These are phyloP conservation scores for Danio albolineatus DNA, from an alignment of 2,797 vertebrate genomes.

Conservation along the genomic window DNA sequence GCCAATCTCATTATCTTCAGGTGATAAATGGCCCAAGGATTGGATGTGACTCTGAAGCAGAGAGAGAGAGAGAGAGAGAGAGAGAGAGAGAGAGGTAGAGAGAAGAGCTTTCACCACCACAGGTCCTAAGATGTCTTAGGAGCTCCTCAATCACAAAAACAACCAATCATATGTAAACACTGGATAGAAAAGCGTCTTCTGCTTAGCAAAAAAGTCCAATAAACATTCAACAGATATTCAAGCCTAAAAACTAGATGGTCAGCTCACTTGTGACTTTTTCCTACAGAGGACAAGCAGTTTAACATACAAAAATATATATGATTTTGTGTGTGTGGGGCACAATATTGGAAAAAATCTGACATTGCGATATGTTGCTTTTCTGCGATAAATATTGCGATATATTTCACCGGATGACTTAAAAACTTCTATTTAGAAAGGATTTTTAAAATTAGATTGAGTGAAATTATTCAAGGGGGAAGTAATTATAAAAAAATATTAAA, in stretches of 20 bases:
- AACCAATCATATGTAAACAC: neutral
- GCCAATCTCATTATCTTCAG: conserved; percentile 54
- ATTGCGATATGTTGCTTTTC: too few species aligned
- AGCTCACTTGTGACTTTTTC: neutral
- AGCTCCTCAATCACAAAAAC: neutral
- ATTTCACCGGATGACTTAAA: too few species aligned
- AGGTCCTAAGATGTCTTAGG: conserved; percentile 2
- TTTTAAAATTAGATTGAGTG: too few species aligned
- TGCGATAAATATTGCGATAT: too few species aligned
- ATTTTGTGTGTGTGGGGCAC: too few species aligned
- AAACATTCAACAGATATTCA: neutral
- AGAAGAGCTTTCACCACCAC: neutral
- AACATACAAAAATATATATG: too few species aligned
- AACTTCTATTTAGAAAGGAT: too few species aligned
- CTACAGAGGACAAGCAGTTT: too few species aligned
- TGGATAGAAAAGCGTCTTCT: neutral
- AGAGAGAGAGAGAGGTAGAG: neutral
- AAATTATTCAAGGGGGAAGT: too few species aligned
- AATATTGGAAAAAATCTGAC: too few species aligned
- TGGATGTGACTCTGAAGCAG: conserved; percentile 46
- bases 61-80: neutral
- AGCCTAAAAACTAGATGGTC: neutral
- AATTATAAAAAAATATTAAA: too few species aligned
- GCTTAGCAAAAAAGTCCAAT: neutral
- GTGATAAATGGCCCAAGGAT: conserved; percentile 53